These are phyloP conservation scores for Cirrhinus mrigala DNA, from an alignment of 2,797 vertebrate genomes.

Conservation along the genomic window DNA sequence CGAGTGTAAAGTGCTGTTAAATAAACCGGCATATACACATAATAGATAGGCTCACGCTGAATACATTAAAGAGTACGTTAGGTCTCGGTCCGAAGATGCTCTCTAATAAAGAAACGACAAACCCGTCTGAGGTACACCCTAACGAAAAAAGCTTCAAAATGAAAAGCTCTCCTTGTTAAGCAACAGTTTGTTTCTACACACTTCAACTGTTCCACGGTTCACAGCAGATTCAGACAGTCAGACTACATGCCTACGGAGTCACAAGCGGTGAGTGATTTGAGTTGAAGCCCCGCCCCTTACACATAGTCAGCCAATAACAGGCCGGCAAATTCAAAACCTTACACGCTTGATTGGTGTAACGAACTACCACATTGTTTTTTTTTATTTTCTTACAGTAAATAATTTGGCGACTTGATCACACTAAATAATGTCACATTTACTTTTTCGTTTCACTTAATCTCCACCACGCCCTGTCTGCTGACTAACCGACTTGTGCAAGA, in stretches of 20 bases:
- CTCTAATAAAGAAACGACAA: background rate
- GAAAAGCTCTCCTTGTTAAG: background rate
- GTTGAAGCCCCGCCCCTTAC: background rate
- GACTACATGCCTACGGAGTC: slow-evolving; percentile 1
- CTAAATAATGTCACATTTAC: background rate
- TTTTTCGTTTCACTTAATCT: background rate
- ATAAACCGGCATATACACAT: background rate
- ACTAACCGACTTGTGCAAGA: slow-evolving; percentile 5
- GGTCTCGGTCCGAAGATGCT: background rate
- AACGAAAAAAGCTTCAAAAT: background rate
- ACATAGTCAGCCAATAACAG: slow-evolving; percentile 35
- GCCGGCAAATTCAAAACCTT: slow-evolving; percentile 5
- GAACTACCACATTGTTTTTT: background rate
- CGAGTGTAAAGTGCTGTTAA: background rate
- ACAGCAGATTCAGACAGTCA: background rate
- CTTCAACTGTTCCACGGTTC: background rate
- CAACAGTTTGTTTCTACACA: background rate
- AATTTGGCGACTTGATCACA: background rate
- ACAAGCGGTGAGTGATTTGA: slow-evolving; percentile 38
- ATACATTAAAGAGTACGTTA: background rate
- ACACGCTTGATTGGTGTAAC: slow-evolving; percentile 8
- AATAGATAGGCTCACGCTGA: background rate
- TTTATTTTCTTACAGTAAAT: background rate
- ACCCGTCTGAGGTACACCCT: background rate
- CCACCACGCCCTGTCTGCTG: slow-evolving; percentile 28